These are phyloP conservation scores for Polydesmus complanatus DNA, from an alignment of 2,888 invertebrate genomes.

Conservation along the genomic window DNA sequence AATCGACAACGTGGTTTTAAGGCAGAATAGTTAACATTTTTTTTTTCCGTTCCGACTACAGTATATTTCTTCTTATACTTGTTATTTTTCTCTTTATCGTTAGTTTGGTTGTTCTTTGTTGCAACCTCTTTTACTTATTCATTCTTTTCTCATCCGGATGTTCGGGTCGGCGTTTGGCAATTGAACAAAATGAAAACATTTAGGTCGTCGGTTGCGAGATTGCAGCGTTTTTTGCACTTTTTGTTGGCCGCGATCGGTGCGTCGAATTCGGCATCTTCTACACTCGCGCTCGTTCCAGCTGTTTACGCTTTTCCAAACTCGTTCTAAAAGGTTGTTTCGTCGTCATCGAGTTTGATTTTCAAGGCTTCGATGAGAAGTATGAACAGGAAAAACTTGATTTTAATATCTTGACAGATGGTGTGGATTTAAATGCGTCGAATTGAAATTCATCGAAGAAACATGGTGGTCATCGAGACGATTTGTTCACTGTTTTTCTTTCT, in stretches of 20 bases:
- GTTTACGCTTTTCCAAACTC: too few relatives aligned
- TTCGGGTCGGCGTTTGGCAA: neutral
- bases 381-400: too few relatives aligned
- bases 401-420: too few relatives aligned
- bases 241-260: neutral
- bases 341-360: neutral
- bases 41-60: too few relatives aligned
- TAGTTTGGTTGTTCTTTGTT: neutral
- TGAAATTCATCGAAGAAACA: too few relatives aligned
- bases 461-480: too few relatives aligned
- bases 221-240: neutral
- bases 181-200: too few relatives aligned
- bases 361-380: neutral
- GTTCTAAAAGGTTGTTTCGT: neutral
- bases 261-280: neutral
- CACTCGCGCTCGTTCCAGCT: too few relatives aligned
- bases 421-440: too few relatives aligned
- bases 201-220: neutral
- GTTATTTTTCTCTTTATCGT: neutral
- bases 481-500: too few relatives aligned
- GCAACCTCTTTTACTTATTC: neutral
- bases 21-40: neutral
- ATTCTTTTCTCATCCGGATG: neutral
- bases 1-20: neutral
- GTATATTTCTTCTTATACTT: neutral